Evolutionary conservation across 2,797 vertebrate genomes (phyloP), one percentile per base, ranked within the genome.

Genomic region (Tragelaphus oryx): DNA sequence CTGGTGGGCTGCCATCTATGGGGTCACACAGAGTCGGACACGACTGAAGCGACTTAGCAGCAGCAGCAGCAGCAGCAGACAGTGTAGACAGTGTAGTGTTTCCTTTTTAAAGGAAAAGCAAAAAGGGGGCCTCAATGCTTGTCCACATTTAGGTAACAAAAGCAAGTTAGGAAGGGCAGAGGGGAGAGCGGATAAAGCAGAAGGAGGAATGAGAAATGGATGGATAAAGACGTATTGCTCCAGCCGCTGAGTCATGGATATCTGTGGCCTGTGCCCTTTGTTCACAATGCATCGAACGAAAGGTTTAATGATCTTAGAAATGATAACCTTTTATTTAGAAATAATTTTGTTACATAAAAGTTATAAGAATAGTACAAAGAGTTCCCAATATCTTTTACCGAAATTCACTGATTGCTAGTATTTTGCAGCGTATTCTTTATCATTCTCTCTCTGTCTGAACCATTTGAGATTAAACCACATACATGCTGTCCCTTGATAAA

Each of bases 221-320:
- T 10, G 4, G n/a, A 26, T 9, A 26, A 12, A 0, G 11, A 86
- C 16, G 4, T 3, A 4, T 5, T 5, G 22, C 54, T 46, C 37
- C 37, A 1, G 0, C 18, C 0, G 7, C 9, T 11, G 3, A 1
- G 4, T 11, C 60, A n/a, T 26, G 18, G 4, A 28, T 26, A 1
- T 20, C 30, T 20, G 46, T 2, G 10, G 16, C 22, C 76, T 55
- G 4, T 13, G 44, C 12, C 48, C n/a, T 48, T 52, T 37, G 41
- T 33, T 54, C 74, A 50, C 33, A 26, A 3, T 14, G 30, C 9
- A 12, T 81, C 18, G 14, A 46, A 46, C 46, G 46, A 81, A 30
- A 84, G 24, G 0, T 22, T 62, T 46, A n/a, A 41, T 12, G 37
- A 55, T 54, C 46, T 62, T 50, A n/a, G 79, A 62, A 44, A 82